phyloP scores from a whole-genome alignment of 1,140 invertebrate species.

The Metopolophium dirhodum region DNA sequence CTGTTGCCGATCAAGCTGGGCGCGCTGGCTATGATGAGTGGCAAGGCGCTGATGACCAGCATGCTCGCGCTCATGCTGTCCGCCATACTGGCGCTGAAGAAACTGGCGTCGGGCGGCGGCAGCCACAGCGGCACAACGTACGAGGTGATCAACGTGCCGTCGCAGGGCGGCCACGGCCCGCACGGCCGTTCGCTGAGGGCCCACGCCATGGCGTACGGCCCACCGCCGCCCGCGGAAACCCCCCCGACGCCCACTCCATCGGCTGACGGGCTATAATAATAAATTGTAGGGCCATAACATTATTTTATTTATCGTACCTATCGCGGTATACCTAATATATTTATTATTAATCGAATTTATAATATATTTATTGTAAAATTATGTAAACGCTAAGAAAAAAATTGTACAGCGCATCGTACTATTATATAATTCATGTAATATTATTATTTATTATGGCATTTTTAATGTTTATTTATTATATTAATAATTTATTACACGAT shows the following conservation, averaged over 20 bases:
- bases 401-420: neutral
- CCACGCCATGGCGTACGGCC: conserved; percentile 2
- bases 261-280: neutral
- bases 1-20: conserved; percentile 58
- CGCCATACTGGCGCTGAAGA: conserved; percentile 65
- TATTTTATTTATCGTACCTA: too few species aligned
- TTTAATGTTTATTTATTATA: neutral
- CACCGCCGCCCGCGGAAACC: neutral
- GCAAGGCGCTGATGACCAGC: conserved; percentile 81
- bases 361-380: neutral
- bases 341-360: neutral
- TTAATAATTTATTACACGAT: neutral
- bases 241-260: neutral
- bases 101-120: conserved; percentile 61
- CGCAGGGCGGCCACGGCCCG: conserved; percentile 47
- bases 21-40: conserved; percentile 75
- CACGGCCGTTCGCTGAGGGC: conserved; percentile 35
- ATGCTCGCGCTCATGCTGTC: conserved; percentile 75
- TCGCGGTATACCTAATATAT: neutral
- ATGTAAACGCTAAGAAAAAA: neutral
- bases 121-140: conserved; percentile 63
- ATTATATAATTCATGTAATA: neutral
- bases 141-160: conserved; percentile 60
- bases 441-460: neutral
- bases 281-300: neutral